These are phyloP conservation scores for Gari tellinella DNA, from an alignment of 2,888 invertebrate species.

Conservation along the genomic window DNA sequence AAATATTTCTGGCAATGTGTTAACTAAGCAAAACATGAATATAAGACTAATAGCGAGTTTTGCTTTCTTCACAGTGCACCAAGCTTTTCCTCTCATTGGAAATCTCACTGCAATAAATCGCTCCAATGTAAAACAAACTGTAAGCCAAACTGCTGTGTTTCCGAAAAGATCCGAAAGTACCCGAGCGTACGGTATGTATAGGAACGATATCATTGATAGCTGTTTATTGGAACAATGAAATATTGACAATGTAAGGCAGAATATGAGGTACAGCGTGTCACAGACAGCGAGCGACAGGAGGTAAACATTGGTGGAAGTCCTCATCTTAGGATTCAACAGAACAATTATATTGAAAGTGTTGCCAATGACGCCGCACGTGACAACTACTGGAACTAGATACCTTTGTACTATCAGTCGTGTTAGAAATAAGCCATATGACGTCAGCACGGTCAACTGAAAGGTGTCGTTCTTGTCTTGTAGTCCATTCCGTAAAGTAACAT, in stretches of 20 bases:
- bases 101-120: constrained; percentile 91
- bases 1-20: constrained; percentile 89
- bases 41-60: constrained; percentile 88
- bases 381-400: constrained; percentile 77
- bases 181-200: constrained; percentile 86
- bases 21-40: constrained; percentile 87
- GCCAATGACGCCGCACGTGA: constrained; percentile 78
- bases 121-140: constrained; percentile 91
- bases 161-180: constrained; percentile 89
- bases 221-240: constrained; percentile 87
- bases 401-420: constrained; percentile 75
- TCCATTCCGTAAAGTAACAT: too few relatives aligned
- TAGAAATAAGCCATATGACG: constrained; percentile 39
- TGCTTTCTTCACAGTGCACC: constrained; percentile 88
- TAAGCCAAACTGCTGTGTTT: constrained; percentile 90
- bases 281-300: constrained; percentile 90
- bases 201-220: constrained; percentile 85
- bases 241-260: constrained; percentile 88
- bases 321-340: constrained; percentile 80
- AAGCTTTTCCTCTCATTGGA: constrained; percentile 89
- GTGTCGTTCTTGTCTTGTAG: too few relatives aligned
- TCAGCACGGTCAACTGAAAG: constrained; percentile 9
- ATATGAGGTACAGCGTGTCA: constrained; percentile 89
- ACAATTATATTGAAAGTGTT: constrained; percentile 82
- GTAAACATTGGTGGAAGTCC: constrained; percentile 86